Percentiles rank a stretch among this genome's conserved stretches.
Conservation (phyloP, 2,113 vertebrate genomes). For the Amphiprion percula region DNA sequence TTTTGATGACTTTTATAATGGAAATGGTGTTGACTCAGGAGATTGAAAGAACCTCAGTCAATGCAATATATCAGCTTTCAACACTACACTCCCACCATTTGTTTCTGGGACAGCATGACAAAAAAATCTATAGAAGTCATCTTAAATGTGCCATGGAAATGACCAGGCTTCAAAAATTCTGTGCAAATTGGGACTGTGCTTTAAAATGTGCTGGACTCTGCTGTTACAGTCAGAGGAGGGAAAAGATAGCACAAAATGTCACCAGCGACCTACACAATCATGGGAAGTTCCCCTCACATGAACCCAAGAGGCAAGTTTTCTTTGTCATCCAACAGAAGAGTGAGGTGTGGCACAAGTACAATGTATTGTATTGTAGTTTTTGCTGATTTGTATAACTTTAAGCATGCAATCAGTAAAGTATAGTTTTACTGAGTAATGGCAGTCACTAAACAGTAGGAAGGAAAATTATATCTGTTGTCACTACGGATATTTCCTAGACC, state of each 20-base stretch:
- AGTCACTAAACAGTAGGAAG: no score
- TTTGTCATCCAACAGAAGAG: constrained; percentile 43
- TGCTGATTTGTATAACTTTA: constrained; percentile 34
- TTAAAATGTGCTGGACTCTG: constrained; percentile 34
- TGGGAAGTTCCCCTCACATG: constrained; percentile 42
- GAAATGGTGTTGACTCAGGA: background rate
- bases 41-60: background rate
- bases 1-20: background rate
- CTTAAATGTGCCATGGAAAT: background rate
- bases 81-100: background rate
- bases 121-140: background rate
- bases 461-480: no score
- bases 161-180: background rate
- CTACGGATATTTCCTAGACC: no score
- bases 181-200: background rate
- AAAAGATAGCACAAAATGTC: constrained; percentile 31
- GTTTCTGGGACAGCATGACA: background rate
- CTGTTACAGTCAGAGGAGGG: constrained; percentile 4
- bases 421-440: background rate
- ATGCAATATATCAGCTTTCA: background rate
- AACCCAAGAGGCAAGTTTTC: constrained; percentile 50
- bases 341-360: constrained; percentile 9
- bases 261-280: constrained; percentile 37
- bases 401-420: background rate
- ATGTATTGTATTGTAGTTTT: background rate